Percentiles rank a stretch among this genome's conserved stretches.
phyloP scores from a whole-genome alignment of 2,888 invertebrate genomes.

The Luperina testacea region DNA sequence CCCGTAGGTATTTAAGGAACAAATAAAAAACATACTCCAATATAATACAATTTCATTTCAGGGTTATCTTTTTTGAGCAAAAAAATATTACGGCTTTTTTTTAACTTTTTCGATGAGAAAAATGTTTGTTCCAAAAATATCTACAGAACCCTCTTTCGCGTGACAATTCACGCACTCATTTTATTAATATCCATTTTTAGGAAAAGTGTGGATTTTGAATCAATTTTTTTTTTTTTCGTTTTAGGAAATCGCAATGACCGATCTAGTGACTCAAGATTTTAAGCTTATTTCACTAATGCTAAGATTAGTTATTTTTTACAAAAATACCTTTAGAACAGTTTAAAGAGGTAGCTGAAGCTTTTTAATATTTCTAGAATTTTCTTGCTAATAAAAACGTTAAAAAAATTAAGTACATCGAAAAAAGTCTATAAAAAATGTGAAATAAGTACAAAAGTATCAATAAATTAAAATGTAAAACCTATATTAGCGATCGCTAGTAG shows the following conservation, averaged over 20 bases:
- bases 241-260: slow-evolving; percentile 76
- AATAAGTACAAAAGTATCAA: slow-evolving; percentile 69
- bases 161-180: slow-evolving; percentile 51
- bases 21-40: slow-evolving; percentile 41
- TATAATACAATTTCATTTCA: slow-evolving; percentile 54
- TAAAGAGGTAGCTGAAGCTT: slow-evolving; percentile 87
- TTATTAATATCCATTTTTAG: slow-evolving; percentile 69
- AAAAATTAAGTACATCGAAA: slow-evolving; percentile 82
- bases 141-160: slow-evolving; percentile 43
- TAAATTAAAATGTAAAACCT: slow-evolving; percentile 67
- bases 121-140: slow-evolving; percentile 39
- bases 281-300: slow-evolving; percentile 75
- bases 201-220: slow-evolving; percentile 80
- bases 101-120: neutral
- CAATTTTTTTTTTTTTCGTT: slow-evolving; percentile 58
- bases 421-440: slow-evolving; percentile 67
- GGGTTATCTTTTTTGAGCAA: slow-evolving; percentile 50
- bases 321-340: slow-evolving; percentile 86
- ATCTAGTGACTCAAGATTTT: slow-evolving; percentile 73
- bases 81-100: slow-evolving; percentile 31
- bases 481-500: slow-evolving; percentile 83
- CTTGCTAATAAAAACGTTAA: slow-evolving; percentile 72
- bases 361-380: slow-evolving; percentile 74
- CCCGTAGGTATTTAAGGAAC: slow-evolving; percentile 53
- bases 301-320: slow-evolving; percentile 81